These are phyloP conservation scores for Daktulosphaira vitifoliae DNA, from an alignment of 1,140 invertebrate genomes.

Conservation along the genomic window DNA sequence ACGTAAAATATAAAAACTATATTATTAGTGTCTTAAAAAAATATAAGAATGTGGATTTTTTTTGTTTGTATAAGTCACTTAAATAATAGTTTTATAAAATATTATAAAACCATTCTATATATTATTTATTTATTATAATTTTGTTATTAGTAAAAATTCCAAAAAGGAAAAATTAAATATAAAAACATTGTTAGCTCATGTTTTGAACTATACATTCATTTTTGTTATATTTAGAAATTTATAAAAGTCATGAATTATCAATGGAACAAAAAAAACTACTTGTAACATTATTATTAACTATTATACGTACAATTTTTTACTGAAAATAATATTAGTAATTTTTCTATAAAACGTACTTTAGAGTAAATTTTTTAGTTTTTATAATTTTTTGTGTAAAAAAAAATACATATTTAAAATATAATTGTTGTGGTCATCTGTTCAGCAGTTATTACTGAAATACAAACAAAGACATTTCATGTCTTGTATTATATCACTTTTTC, in stretches of 20 bases:
- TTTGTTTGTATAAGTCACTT: constrained; percentile 20
- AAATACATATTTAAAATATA: constrained; percentile 5
- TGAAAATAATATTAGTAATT: constrained; percentile 21
- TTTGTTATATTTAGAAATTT: constrained; percentile 2
- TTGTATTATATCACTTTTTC: constrained; percentile 16
- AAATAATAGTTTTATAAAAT: constrained; percentile 21
- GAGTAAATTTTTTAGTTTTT: constrained; percentile 17
- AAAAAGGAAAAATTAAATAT: no score
- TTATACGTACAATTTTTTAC: constrained; percentile 21
- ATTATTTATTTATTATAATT: constrained; percentile 28
- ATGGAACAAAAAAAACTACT: constrained; percentile 14
- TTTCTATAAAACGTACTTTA: constrained; percentile 10
- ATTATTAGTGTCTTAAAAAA: constrained; percentile 14
- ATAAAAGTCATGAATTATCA: not conserved
- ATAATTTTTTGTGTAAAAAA: constrained; percentile 23
- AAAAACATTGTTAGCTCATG: constrained; percentile 24
- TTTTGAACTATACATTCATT: constrained; percentile 8
- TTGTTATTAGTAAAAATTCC: constrained; percentile 32
- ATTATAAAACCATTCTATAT: constrained; percentile 22
- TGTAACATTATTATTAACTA: constrained; percentile 1
- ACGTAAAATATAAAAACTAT: not conserved
- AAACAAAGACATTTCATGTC: not conserved
- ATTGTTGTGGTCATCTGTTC: constrained; percentile 11
- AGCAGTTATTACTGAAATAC: not conserved
- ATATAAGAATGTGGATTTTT: constrained; percentile 5